Percentiles rank a stretch among this genome's conserved stretches.
Evolutionary conservation across 92 coral and sea anemone genomes (phyloP).

Genomic region (Porites rus): DNA sequence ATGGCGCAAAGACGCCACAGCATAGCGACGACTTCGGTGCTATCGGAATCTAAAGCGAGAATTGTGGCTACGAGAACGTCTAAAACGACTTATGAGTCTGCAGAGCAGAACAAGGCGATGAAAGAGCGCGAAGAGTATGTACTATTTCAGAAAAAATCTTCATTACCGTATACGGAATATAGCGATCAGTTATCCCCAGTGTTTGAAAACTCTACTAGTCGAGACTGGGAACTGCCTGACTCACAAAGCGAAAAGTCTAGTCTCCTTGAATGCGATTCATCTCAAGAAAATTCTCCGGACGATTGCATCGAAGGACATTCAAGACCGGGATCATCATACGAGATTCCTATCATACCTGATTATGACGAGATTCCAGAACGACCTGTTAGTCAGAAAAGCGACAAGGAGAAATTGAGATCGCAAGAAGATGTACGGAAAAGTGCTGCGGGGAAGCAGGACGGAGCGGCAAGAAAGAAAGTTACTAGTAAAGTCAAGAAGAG

Average conservation of each 20-base stretch:
- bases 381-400: conserved; percentile 83
- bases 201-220: conserved; percentile 40
- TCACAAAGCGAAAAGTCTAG: conserved; percentile 21
- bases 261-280: conserved; percentile 24
- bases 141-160: conserved; percentile 45
- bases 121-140: conserved; percentile 48
- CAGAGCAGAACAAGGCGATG: conserved; percentile 24
- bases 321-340: conserved; percentile 49
- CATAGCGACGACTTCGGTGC: conserved; percentile 57
- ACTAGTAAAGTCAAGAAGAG: conserved; percentile 30
- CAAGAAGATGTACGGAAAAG: background rate
- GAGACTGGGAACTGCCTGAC: conserved; percentile 63
- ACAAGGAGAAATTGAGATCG: conserved; percentile 19
- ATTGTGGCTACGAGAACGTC: conserved; percentile 55
- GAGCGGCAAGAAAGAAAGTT: conserved; percentile 22
- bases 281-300: conserved; percentile 33
- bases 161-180: conserved; percentile 39
- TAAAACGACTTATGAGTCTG: conserved; percentile 1
- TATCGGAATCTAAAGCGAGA: conserved; percentile 61
- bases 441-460: conserved; percentile 23
- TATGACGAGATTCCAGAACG: conserved; percentile 82
- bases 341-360: conserved; percentile 77
- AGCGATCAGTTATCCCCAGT: conserved; percentile 57
- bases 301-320: conserved; percentile 21
- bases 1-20: conserved; percentile 48